Percentiles rank a stretch among this genome's conserved stretches.
phyloP scores from a whole-genome alignment of 2,888 invertebrate species.

The Blastobasis lacticolella region DNA sequence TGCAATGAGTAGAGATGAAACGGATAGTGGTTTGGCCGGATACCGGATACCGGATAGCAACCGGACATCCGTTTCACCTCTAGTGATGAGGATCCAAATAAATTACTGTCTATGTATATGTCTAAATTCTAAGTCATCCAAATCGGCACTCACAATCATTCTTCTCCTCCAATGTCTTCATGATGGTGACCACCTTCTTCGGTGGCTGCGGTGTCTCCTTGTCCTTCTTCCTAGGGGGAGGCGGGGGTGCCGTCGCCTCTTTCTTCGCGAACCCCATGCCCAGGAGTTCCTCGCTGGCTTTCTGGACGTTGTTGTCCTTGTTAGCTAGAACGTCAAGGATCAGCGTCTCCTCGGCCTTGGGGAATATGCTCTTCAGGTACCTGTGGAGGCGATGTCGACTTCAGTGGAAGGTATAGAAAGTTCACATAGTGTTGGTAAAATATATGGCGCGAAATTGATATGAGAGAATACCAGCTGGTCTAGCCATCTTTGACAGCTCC shows the following conservation, averaged over 20 bases:
- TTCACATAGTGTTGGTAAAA: too few species aligned
- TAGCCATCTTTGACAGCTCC: too few species aligned
- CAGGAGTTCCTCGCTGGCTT: conserved; percentile 86
- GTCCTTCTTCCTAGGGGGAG: conserved; percentile 35
- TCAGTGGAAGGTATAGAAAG: too few species aligned
- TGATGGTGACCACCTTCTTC: conserved; percentile 74
- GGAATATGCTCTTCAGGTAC: conserved; percentile 93
- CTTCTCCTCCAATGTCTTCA: conserved; percentile 82
- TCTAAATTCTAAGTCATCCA: too few species aligned
- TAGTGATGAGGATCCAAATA: too few species aligned
- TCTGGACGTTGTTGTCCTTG: conserved; percentile 93
- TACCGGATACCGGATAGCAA: too few species aligned
- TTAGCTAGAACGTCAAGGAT: conserved; percentile 88
- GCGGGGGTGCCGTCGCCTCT: conserved; percentile 64
- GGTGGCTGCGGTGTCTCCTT: conserved; percentile 40
- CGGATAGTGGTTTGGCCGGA: too few species aligned
- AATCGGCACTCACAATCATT: conserved; percentile 72
- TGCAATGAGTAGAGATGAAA: too few species aligned
- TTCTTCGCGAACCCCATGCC: conserved; percentile 88
- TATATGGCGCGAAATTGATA: too few species aligned
- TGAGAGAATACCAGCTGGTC: too few species aligned
- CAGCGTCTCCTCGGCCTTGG: conserved; percentile 90
- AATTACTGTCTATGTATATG: too few species aligned
- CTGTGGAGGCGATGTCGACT: conserved; percentile 50
- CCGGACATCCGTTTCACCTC: too few species aligned